phyloP scores from a whole-genome alignment of 2,113 vertebrate species.

The Dasypus novemcinctus region DNA sequence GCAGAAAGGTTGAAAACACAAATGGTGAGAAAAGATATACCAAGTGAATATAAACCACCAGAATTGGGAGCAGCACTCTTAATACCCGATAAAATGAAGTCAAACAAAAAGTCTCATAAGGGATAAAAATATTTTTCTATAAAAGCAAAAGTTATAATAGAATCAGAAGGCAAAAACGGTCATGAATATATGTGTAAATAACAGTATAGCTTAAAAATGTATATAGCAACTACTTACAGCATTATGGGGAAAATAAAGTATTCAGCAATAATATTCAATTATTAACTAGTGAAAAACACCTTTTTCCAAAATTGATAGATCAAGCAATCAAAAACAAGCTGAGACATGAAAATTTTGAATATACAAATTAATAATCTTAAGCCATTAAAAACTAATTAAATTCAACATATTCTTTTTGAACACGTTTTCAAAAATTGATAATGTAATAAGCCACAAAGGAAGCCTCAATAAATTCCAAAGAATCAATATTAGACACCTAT shows the following conservation, averaged over 20 bases:
- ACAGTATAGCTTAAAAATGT: constrained; percentile 27
- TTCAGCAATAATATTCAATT: constrained; percentile 31
- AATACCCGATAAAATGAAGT: constrained; percentile 34
- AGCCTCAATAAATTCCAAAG: constrained; percentile 51
- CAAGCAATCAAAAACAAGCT: constrained; percentile 43
- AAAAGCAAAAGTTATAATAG: constrained; percentile 10
- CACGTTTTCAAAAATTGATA: constrained; percentile 47
- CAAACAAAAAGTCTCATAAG: not conserved
- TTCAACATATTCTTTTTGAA: constrained; percentile 7
- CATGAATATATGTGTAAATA: constrained; percentile 2
- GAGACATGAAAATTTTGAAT: not conserved
- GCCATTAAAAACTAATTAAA: constrained; percentile 52
- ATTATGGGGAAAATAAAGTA: not conserved
- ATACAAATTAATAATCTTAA: constrained; percentile 9
- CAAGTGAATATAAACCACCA: not conserved
- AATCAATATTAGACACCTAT: constrained; percentile 44
- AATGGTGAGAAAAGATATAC: constrained; percentile 1
- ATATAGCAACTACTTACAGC: constrained; percentile 24
- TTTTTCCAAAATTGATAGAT: constrained; percentile 24
- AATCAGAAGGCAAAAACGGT: constrained; percentile 43
- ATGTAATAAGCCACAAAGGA: constrained; percentile 32
- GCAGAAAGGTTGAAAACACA: constrained; percentile 25
- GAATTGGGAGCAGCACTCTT: not conserved
- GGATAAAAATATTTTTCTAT: not conserved
- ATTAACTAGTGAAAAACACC: not conserved